Conservation (phyloP, 2,888 invertebrate genomes). For the Nysson spinosus region DNA sequence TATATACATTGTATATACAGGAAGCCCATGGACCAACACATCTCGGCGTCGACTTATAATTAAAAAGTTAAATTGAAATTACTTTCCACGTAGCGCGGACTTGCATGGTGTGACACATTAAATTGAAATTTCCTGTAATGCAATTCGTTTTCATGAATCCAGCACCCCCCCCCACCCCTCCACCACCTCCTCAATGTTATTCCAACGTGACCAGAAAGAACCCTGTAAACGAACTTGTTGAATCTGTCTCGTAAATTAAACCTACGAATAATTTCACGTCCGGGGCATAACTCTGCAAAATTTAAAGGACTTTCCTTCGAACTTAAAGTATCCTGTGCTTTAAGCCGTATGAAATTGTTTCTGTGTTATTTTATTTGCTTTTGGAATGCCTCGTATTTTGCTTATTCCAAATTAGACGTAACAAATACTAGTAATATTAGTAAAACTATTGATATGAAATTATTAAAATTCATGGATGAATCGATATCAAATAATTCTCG, state of each 20-base stretch:
- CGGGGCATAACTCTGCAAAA: not conserved
- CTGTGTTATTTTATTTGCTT: no score
- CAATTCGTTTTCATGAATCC: slow-evolving; percentile 24
- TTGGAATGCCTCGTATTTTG: no score
- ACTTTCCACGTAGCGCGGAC: slow-evolving; percentile 30
- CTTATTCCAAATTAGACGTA: no score
- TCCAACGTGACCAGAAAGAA: not conserved
- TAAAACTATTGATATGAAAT: no score
- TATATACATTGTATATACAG: no score
- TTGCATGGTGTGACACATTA: slow-evolving; percentile 26
- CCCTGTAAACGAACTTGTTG: slow-evolving; percentile 3
- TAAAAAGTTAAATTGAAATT: slow-evolving; percentile 63
- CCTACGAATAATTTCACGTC: not conserved
- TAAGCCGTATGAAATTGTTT: no score
- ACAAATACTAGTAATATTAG: no score
- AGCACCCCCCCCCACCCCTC: no score
- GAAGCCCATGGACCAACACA: slow-evolving; percentile 38
- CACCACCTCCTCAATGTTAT: slow-evolving; percentile 16
- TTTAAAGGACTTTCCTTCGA: not conserved
- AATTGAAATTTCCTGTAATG: slow-evolving; percentile 48
- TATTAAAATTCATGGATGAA: no score
- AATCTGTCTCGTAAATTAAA: slow-evolving; percentile 1
- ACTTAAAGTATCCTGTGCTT: no score
- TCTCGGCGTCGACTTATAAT: slow-evolving; percentile 56
- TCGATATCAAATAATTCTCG: no score